Conservation (phyloP, 2,113 vertebrate genomes). For the Aleadryas rufinucha region DNA sequence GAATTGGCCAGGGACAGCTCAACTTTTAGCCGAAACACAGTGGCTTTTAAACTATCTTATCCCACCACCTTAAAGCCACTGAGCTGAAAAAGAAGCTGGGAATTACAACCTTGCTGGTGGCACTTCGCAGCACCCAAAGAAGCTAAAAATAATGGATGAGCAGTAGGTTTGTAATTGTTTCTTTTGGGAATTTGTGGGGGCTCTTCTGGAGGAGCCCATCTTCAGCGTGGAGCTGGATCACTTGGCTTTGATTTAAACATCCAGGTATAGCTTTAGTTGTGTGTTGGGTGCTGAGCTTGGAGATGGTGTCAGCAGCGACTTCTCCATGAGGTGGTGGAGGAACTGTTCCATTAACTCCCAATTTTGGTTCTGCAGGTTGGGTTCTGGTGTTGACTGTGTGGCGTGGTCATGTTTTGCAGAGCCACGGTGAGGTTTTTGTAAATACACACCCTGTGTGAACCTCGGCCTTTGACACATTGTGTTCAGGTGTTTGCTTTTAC, state of each 20-base stretch:
- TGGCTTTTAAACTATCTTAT: background rate
- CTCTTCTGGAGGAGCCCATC: background rate
- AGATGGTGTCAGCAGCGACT: background rate
- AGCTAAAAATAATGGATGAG: background rate
- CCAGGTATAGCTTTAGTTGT: background rate
- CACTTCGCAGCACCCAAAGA: background rate
- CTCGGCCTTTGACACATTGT: fast-evolving
- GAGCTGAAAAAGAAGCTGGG: background rate
- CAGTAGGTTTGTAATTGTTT: background rate
- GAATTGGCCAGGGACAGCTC: background rate
- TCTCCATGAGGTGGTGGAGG: background rate
- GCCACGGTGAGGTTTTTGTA: background rate
- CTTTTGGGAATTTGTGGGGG: background rate
- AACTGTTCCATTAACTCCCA: background rate
- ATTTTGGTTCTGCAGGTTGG: background rate
- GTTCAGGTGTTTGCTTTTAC: background rate
- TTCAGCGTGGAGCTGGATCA: background rate
- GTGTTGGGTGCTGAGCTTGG: background rate
- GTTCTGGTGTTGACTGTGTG: background rate
- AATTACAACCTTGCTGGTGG: background rate
- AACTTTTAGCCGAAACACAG: background rate
- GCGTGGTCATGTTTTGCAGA: fast-evolving
- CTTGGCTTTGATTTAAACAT: background rate
- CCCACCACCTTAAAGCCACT: fast-evolving
- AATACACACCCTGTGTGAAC: background rate